Percentiles rank a stretch among this genome's conserved stretches.
Conservation (phyloP, 2,888 invertebrate species). For the Thumatha senex region DNA sequence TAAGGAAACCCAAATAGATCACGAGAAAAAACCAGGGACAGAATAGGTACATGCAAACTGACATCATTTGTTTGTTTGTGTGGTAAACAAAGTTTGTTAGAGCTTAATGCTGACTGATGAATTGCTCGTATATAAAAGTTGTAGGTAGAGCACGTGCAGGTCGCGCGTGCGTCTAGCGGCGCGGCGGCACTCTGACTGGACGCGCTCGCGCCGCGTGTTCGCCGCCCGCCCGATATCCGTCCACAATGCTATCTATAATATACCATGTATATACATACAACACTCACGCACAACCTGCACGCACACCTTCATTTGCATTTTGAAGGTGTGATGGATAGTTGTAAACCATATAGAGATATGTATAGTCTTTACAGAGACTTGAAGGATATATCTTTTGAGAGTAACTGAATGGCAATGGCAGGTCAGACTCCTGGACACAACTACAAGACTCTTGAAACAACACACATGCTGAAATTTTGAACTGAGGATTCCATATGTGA, state of each 20-base stretch:
- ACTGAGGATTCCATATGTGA: too few relatives aligned
- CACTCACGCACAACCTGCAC: constrained; percentile 60
- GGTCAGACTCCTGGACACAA: too few relatives aligned
- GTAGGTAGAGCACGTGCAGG: constrained; percentile 66
- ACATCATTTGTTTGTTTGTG: constrained; percentile 63
- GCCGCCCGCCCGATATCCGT: constrained; percentile 75
- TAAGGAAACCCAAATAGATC: constrained; percentile 86
- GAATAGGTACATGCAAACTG: constrained; percentile 86
- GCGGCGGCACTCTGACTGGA: constrained; percentile 84
- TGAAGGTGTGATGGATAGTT: constrained; percentile 47
- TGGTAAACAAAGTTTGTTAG: constrained; percentile 41
- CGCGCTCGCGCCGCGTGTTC: constrained; percentile 77
- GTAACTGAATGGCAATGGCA: too few relatives aligned
- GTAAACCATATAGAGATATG: constrained; percentile 19
- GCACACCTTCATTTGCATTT: constrained; percentile 73
- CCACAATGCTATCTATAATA: constrained; percentile 73
- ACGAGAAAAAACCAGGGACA: constrained; percentile 87
- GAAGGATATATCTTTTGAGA: too few relatives aligned
- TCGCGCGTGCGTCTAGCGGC: constrained; percentile 79
- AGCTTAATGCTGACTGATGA: constrained; percentile 65
- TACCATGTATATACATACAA: constrained; percentile 43
- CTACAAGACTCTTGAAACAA: too few relatives aligned
- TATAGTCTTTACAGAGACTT: constrained; percentile 7
- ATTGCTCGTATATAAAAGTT: constrained; percentile 46
- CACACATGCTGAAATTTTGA: too few relatives aligned